Conservation (phyloP, 2,888 invertebrate genomes). For the Sinelater perroti region DNA sequence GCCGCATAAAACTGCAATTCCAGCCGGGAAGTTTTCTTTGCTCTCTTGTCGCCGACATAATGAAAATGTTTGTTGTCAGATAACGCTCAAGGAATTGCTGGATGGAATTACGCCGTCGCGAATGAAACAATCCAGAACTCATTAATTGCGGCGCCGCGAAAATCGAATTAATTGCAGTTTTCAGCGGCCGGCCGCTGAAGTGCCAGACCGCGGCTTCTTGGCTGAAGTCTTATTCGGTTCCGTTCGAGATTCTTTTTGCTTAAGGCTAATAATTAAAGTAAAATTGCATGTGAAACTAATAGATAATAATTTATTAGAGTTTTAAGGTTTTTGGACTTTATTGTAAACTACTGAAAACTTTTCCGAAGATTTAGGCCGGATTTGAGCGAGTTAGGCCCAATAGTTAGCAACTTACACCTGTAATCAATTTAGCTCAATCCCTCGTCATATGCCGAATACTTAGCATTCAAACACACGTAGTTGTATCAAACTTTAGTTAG, state of each 20-base stretch:
- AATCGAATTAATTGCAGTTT: slow-evolving; percentile 24
- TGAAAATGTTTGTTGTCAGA: slow-evolving; percentile 34
- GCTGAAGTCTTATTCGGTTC: too few relatives aligned
- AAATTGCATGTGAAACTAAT: too few relatives aligned
- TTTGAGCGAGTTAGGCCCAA: too few relatives aligned
- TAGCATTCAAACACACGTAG: slow-evolving; percentile 20
- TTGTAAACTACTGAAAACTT: too few relatives aligned
- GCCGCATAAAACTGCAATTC: slow-evolving; percentile 36
- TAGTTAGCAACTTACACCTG: slow-evolving; percentile 7
- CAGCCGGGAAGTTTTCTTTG: slow-evolving; percentile 33
- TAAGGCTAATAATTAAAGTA: too few relatives aligned
- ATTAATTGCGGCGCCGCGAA: slow-evolving; percentile 19
- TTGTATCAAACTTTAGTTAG: slow-evolving; percentile 17
- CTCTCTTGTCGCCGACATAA: slow-evolving; percentile 34
- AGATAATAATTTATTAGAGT: too few relatives aligned
- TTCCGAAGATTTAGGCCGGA: too few relatives aligned
- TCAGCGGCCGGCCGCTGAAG: too few relatives aligned
- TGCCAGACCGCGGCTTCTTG: too few relatives aligned
- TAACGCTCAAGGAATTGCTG: slow-evolving; percentile 34
- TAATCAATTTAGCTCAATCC: slow-evolving; percentile 21
- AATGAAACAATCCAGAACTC: slow-evolving; percentile 36
- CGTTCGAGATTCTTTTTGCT: too few relatives aligned
- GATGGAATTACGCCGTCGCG: slow-evolving; percentile 32
- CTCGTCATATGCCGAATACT: slow-evolving; percentile 21
- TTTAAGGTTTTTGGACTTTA: too few relatives aligned